Percentiles rank a stretch among this genome's conserved stretches.
These are phyloP conservation scores for Albula goreensis DNA, from an alignment of 2,113 vertebrate species.

Conservation along the genomic window DNA sequence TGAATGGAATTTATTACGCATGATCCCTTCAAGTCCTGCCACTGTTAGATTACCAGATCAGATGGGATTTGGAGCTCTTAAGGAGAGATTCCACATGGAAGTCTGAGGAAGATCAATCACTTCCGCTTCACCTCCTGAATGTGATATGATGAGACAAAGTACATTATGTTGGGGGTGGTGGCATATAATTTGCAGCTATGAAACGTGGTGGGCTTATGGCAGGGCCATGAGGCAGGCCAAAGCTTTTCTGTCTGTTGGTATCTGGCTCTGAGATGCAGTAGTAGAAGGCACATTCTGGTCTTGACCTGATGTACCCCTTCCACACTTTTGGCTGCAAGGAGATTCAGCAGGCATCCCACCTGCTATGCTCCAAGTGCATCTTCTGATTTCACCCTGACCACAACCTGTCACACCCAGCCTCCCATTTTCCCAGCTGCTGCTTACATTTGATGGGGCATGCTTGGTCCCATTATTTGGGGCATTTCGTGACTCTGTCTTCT, in stretches of 20 bases:
- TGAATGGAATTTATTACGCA: background rate
- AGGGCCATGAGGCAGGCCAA: background rate
- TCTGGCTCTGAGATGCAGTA: too few relatives aligned
- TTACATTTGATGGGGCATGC: background rate
- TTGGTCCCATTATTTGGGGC: background rate
- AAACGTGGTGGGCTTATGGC: background rate
- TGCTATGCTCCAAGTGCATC: background rate
- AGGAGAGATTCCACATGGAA: background rate
- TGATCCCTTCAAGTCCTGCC: background rate
- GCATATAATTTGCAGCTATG: background rate
- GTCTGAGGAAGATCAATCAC: background rate
- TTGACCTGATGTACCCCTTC: background rate
- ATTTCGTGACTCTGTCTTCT: background rate
- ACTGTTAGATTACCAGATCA: background rate
- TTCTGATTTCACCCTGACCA: background rate
- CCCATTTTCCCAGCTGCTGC: background rate
- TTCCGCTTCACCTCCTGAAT: background rate
- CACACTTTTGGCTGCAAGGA: background rate
- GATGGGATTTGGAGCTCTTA: background rate
- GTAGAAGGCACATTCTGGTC: background rate
- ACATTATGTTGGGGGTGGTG: background rate
- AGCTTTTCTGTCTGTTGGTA: background rate
- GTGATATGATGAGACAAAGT: background rate
- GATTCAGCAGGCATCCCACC: background rate
- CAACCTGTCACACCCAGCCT: background rate